These are phyloP conservation scores for Scaptomyza cyrtandrae DNA, from an alignment of 2,888 invertebrate genomes.

Conservation along the genomic window DNA sequence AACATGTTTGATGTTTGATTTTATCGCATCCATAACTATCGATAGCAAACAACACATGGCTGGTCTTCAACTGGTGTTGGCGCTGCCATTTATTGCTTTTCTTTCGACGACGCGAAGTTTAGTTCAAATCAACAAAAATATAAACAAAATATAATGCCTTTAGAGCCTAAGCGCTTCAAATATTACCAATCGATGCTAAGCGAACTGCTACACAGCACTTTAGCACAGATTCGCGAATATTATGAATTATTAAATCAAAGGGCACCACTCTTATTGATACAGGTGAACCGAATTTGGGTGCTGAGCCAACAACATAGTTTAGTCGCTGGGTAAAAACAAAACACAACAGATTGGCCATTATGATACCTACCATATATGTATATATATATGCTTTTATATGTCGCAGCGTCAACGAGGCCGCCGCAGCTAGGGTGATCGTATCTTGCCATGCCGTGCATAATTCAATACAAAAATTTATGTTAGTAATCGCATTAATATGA, in stretches of 20 bases:
- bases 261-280: constrained; percentile 14
- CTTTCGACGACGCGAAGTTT: constrained; percentile 22
- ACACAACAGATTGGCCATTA: neutral
- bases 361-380: neutral
- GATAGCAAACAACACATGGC: neutral
- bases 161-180: constrained; percentile 15
- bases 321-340: constrained; percentile 45
- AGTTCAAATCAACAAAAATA: neutral
- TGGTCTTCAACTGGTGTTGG: neutral
- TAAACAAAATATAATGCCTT: constrained; percentile 17
- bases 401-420: constrained; percentile 32
- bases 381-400: neutral
- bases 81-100: constrained; percentile 9
- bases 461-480: constrained; percentile 43
- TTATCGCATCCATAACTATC: neutral
- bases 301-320: constrained; percentile 47
- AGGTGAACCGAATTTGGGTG: constrained; percentile 51
- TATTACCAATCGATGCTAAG: constrained; percentile 16
- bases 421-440: constrained; percentile 26
- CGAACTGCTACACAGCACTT: constrained; percentile 27
- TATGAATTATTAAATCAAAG: neutral
- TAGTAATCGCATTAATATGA: constrained; percentile 21
- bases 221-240: constrained; percentile 25
- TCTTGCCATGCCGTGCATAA: constrained; percentile 37
- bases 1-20: no score